Evolutionary conservation across 1,140 invertebrate genomes (phyloP).

Genomic region (Lepidotrigona ventralis): DNA sequence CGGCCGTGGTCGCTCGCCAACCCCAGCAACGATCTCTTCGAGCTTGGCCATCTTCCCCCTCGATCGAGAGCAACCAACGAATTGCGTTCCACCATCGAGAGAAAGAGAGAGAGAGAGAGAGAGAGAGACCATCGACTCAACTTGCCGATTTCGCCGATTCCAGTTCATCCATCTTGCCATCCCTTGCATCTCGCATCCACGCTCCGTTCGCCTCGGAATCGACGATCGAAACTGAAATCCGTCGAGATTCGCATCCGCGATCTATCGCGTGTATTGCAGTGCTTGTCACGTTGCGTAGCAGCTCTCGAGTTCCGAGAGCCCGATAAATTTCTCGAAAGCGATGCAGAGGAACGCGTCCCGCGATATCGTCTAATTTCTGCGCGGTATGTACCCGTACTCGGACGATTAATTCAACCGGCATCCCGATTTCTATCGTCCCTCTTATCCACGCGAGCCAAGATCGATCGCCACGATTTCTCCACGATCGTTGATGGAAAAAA

Average conservation of each 20-base stretch:
- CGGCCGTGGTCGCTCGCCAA: not conserved
- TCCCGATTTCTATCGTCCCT: conserved; percentile 1
- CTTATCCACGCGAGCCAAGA: conserved; percentile 26
- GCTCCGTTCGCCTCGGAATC: not conserved
- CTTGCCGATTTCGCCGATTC: not conserved
- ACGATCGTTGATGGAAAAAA: not conserved
- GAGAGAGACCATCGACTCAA: not conserved
- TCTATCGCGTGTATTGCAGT: too few relatives aligned
- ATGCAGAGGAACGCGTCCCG: too few relatives aligned
- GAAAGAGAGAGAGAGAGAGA: too few relatives aligned
- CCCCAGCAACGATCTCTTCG: not conserved
- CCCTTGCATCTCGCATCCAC: too few relatives aligned
- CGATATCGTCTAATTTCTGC: conserved; percentile 31
- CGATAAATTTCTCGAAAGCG: conserved; percentile 15
- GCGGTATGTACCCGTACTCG: not conserved
- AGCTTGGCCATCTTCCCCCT: not conserved
- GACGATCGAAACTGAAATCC: not conserved
- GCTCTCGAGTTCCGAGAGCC: too few relatives aligned
- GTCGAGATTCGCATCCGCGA: not conserved
- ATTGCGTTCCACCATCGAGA: not conserved
- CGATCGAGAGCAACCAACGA: not conserved
- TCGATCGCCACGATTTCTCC: conserved; percentile 13
- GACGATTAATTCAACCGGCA: conserved; percentile 16
- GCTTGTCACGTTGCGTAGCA: not conserved
- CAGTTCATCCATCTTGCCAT: not conserved